Evolutionary conservation across 2,113 vertebrate genomes (phyloP), one percentile per base, ranked within the genome.

Genomic region (Grantiella picta): DNA sequence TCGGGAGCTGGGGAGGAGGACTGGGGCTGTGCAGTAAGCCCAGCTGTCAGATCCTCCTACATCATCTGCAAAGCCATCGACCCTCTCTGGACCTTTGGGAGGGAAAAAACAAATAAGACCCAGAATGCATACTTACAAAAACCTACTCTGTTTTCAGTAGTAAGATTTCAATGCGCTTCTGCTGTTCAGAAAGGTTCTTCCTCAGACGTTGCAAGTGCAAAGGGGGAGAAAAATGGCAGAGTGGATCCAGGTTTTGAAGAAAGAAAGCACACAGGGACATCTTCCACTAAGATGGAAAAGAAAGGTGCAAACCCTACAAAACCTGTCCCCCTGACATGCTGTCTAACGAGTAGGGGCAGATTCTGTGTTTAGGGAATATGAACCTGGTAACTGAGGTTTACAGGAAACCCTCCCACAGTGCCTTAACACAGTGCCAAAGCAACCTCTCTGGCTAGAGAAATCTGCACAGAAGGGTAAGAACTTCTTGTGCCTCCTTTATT

Each of bases 1-100:
- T 45, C 83, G 57, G 40, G 76, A 53, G 28, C 70, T 52, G 33
- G 60, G 61, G 64, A 93, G 89, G 29, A 88, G 57, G 7, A 72
- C 15, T 3, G 1, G 66, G 61, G 57, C 49, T 88, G 49, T 49
- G 80, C 40, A 82, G 10, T 5, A 20, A 64, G 49, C 54, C 59
- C 28, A 8, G 76, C 89, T 96, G 95, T 92, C 83, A 92, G 19
- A 70, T 94, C 71, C 50, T 91, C 64, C 89, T 56, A 53, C 64
- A 69, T 95, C 80, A 84, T 89, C 91, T 53, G 36, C n/a, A 89
- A 76, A 86, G 89, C 50, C 56, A 81, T 11, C 4, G 3, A 94
- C 72, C 45, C 77, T 80, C 50, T 69, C 42, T 6, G 15, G 76
- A 81, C 71, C 68, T 94, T 19, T 65, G 50, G 25, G 35, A 82